These are phyloP conservation scores for Fregetta grallaria DNA, from an alignment of 2,113 vertebrate species.

Conservation along the genomic window DNA sequence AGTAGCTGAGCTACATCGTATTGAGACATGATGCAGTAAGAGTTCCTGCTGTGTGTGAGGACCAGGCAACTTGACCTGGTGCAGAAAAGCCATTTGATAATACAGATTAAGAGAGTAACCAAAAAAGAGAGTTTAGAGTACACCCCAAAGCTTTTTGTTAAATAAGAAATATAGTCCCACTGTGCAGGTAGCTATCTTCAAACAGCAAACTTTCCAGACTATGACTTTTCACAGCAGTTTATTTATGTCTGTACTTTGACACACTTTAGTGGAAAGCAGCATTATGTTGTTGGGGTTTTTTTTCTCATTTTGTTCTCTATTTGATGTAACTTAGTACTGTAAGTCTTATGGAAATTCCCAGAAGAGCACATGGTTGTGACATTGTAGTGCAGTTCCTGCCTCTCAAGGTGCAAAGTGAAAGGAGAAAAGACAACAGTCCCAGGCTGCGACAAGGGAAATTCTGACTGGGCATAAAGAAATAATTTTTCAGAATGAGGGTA, in stretches of 20 bases:
- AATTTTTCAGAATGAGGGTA: neutral
- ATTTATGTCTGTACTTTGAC: neutral
- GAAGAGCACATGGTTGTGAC: neutral
- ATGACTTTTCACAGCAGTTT: neutral
- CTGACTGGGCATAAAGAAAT: neutral
- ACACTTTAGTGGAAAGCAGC: neutral
- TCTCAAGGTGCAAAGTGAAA: neutral
- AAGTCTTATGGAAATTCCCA: neutral
- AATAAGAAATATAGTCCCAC: neutral
- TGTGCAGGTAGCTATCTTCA: neutral
- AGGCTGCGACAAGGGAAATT: neutral
- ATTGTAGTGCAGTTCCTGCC: neutral
- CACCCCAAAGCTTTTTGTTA: neutral
- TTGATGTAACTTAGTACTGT: neutral
- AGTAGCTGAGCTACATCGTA: neutral
- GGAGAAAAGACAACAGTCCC: neutral
- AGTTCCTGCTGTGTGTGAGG: neutral
- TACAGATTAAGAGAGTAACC: neutral
- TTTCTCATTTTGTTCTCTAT: neutral
- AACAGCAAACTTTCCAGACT: neutral
- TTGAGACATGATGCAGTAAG: neutral
- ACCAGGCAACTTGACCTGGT: neutral
- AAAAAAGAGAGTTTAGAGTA: neutral
- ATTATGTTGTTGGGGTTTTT: neutral
- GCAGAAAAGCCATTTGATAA: neutral